These are phyloP conservation scores for Cyanoliseus patagonus DNA, from an alignment of 2,113 vertebrate genomes.

Conservation along the genomic window DNA sequence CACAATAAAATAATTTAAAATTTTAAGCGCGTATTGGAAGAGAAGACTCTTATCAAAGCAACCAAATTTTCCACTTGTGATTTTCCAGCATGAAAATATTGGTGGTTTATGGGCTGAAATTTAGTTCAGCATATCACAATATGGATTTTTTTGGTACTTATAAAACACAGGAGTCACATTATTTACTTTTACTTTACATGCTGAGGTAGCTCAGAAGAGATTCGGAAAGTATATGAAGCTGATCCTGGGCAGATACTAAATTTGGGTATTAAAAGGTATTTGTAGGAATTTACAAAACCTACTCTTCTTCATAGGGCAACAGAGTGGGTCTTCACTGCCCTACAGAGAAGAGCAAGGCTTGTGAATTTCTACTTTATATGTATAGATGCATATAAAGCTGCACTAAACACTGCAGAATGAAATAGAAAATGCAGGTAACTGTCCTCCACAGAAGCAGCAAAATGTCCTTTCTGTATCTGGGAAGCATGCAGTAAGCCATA, in stretches of 20 bases:
- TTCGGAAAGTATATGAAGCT: neutral
- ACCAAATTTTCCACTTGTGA: neutral
- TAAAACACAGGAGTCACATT: neutral
- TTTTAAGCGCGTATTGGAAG: neutral
- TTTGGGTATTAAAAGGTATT: neutral
- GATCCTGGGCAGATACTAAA: neutral
- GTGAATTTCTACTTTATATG: neutral
- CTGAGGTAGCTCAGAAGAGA: neutral
- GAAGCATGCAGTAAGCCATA: neutral
- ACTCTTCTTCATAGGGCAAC: neutral
- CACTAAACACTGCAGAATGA: neutral
- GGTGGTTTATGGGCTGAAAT: neutral
- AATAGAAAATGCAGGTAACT: neutral
- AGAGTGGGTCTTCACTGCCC: neutral
- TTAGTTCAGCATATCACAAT: neutral
- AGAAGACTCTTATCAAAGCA: neutral
- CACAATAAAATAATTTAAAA: neutral
- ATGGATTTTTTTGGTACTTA: neutral
- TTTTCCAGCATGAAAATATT: neutral
- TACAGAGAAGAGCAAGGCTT: neutral
- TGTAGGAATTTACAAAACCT: neutral
- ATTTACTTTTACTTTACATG: neutral
- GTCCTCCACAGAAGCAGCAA: neutral
- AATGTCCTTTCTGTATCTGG: neutral
- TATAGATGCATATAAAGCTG: neutral